phyloP scores from a whole-genome alignment of 2,113 vertebrate genomes.

The Nothobranchius kuhntae region DNA sequence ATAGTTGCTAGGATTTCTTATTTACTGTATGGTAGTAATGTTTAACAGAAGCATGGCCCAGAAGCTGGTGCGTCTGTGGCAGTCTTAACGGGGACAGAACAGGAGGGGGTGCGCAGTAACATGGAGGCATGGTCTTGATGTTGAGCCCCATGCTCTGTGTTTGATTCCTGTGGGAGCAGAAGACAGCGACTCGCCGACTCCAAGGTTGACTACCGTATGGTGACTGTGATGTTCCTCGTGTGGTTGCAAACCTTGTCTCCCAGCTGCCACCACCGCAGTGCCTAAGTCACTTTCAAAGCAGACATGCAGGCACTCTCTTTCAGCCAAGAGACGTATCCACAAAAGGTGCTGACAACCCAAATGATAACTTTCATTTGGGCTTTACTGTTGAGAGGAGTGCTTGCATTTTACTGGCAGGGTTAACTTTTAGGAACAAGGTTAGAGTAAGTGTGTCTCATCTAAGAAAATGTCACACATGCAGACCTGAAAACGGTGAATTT shows the following conservation, averaged over 20 bases:
- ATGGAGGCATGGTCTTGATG: conserved; percentile 66
- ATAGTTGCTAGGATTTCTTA: no score
- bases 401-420: conserved; percentile 46
- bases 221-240: conserved; percentile 75
- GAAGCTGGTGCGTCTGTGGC: no score
- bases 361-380: conserved; percentile 65
- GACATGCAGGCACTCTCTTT: conserved; percentile 25
- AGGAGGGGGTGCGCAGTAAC: conserved; percentile 43
- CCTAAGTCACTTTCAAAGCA: conserved; percentile 12
- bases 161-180: conserved; percentile 55
- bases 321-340: conserved; percentile 62
- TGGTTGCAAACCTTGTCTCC: conserved; percentile 32
- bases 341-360: conserved; percentile 57
- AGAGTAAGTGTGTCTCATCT: conserved; percentile 5
- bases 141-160: conserved; percentile 47
- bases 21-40: neutral
- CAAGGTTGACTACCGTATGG: conserved; percentile 60
- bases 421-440: conserved; percentile 17
- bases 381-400: conserved; percentile 52
- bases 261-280: conserved; percentile 28
- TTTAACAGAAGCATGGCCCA: neutral
- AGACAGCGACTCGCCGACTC: conserved; percentile 71
- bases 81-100: conserved; percentile 38
- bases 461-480: neutral
- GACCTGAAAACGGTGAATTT: no score